These are phyloP conservation scores for Murina feae DNA, from an alignment of 2,113 vertebrate genomes.

Conservation along the genomic window DNA sequence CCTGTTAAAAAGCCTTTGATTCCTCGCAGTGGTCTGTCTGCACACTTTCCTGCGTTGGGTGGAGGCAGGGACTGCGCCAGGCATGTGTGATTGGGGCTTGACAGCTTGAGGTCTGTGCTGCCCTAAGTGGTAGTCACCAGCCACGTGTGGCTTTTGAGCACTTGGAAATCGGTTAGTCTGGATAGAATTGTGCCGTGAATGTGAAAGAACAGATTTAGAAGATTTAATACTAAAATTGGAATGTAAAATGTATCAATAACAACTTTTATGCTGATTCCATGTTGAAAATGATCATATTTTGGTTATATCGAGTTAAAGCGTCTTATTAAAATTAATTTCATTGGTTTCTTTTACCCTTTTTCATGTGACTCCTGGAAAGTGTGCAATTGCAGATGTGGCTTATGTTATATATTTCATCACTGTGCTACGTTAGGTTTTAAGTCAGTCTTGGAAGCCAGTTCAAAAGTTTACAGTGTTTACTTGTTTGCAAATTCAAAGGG, in stretches of 20 bases:
- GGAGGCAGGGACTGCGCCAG: not conserved
- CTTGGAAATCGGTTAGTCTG: not conserved
- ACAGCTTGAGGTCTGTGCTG: not conserved
- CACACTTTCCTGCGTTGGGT: not conserved
- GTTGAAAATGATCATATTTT: slow-evolving; percentile 9
- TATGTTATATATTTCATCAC: not conserved
- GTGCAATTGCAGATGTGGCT: not conserved
- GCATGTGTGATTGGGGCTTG: not conserved
- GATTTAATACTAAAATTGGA: not conserved
- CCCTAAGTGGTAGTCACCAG: not conserved
- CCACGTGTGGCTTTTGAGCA: not conserved
- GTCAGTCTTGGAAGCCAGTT: not conserved
- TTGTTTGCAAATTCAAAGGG: not conserved
- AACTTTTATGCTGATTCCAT: not conserved
- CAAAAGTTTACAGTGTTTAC: not conserved
- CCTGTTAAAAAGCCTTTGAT: slow-evolving; percentile 8
- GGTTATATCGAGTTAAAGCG: not conserved
- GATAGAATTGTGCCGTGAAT: not conserved
- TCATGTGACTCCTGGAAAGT: not conserved
- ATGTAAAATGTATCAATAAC: not conserved
- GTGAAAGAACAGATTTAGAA: not conserved
- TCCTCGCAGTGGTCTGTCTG: not conserved
- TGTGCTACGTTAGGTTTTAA: not conserved
- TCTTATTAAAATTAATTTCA: not conserved
- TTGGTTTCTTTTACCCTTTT: not conserved